Conservation (phyloP, 2,888 invertebrate species). For the Calliphora vomitoria region DNA sequence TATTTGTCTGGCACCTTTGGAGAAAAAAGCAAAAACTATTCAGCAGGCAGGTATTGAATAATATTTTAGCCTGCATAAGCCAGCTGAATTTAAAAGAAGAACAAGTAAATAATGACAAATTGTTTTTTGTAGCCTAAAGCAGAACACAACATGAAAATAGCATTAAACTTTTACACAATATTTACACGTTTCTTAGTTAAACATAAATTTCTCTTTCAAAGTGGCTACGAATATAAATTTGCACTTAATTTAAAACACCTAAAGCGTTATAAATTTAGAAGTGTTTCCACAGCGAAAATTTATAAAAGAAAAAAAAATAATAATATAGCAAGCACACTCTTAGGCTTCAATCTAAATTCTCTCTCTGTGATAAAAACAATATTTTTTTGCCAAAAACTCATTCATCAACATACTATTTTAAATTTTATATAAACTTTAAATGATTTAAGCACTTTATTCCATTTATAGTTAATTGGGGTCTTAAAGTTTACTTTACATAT, state of each 20-base stretch:
- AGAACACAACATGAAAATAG: constrained; percentile 7
- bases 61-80: not conserved
- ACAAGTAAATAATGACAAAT: not conserved
- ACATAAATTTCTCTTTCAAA: not conserved
- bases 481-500: not conserved
- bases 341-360: not conserved
- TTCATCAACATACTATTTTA: not conserved
- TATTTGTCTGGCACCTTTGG: not conserved
- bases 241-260: not conserved
- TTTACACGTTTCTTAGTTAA: constrained; percentile 16
- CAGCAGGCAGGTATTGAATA: not conserved
- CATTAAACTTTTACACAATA: constrained; percentile 31
- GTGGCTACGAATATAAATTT: constrained; percentile 21
- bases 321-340: no score
- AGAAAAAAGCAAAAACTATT: constrained; percentile 20
- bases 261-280: not conserved
- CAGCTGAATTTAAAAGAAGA: not conserved
- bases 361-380: not conserved
- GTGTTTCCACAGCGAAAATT: no score
- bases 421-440: not conserved
- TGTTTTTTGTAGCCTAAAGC: constrained; percentile 6
- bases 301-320: no score
- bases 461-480: not conserved
- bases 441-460: not conserved
- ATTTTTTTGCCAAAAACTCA: no score